Evolutionary conservation across 2,113 vertebrate genomes (phyloP).

Genomic region (Pelecanus crispus): DNA sequence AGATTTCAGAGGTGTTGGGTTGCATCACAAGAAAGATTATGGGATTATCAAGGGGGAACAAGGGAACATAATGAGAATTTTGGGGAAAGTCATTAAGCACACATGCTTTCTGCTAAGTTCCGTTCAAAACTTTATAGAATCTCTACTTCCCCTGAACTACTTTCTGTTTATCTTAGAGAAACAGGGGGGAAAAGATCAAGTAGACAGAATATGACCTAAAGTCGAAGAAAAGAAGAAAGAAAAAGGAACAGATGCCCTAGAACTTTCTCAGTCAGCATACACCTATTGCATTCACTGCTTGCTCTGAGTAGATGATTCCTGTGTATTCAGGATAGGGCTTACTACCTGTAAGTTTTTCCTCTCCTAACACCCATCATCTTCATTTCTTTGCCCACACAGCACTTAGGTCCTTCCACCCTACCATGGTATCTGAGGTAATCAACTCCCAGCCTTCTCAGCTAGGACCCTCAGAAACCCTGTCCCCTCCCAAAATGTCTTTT

Average conservation of each 20-base stretch:
- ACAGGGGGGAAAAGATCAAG: too few relatives aligned
- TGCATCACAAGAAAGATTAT: background rate
- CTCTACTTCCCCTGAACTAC: background rate
- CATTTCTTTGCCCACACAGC: background rate
- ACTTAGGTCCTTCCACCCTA: background rate
- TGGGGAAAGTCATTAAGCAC: background rate
- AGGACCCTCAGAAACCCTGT: background rate
- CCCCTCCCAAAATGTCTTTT: background rate
- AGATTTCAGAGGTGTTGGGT: background rate
- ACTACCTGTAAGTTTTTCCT: background rate
- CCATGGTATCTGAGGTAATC: background rate
- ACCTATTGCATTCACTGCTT: background rate
- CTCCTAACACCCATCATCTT: background rate
- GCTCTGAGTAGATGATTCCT: background rate
- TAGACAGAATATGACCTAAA: background rate
- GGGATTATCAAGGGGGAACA: background rate
- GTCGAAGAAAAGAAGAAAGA: background rate
- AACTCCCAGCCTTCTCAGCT: background rate
- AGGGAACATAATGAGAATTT: background rate
- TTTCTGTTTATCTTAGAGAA: background rate
- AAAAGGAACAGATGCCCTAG: background rate
- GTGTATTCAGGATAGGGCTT: background rate
- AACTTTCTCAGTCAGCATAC: background rate
- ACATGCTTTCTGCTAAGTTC: background rate
- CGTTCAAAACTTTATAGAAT: background rate